These are phyloP conservation scores for Lysiphlebus fabarum DNA, from an alignment of 1,140 invertebrate species.

Conservation along the genomic window DNA sequence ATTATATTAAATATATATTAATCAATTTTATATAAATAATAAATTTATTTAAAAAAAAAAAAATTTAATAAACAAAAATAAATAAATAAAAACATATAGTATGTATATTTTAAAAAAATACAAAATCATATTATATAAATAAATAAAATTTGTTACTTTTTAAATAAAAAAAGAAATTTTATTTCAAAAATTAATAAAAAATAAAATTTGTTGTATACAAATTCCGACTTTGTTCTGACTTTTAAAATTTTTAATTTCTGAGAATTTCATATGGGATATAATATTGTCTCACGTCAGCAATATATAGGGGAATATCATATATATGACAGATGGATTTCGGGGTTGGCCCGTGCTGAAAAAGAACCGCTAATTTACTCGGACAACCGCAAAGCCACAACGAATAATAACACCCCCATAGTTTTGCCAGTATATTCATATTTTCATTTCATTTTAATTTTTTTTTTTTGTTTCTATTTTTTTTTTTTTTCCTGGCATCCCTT, in stretches of 20 bases:
- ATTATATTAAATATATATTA: slow-evolving; percentile 21
- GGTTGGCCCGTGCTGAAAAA: slow-evolving; percentile 29
- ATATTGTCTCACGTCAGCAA: slow-evolving; percentile 3
- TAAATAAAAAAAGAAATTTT: slow-evolving; percentile 1
- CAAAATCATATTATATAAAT: too few relatives aligned
- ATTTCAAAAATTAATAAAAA: background rate
- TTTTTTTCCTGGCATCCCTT: slow-evolving; percentile 30
- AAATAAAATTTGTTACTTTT: too few relatives aligned
- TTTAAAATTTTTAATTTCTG: slow-evolving; percentile 10
- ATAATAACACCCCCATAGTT: slow-evolving; percentile 42
- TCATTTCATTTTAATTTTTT: background rate
- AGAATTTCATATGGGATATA: slow-evolving; percentile 4
- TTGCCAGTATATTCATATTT: too few relatives aligned
- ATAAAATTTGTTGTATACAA: slow-evolving; percentile 1
- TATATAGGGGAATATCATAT: background rate
- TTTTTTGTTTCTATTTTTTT: slow-evolving; percentile 28
- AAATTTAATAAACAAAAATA: too few relatives aligned
- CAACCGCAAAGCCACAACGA: slow-evolving; percentile 44
- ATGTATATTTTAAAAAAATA: too few relatives aligned
- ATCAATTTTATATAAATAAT: slow-evolving; percentile 2
- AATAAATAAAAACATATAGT: too few relatives aligned
- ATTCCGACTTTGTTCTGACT: background rate
- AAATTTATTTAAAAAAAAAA: background rate
- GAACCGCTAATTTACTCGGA: slow-evolving; percentile 47
- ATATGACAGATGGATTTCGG: slow-evolving; percentile 43